A percentile compares a stretch with the other conserved stretches of the same genome.
phyloP scores from a whole-genome alignment of 2,797 vertebrate species.

The Smutsia temminckii region DNA sequence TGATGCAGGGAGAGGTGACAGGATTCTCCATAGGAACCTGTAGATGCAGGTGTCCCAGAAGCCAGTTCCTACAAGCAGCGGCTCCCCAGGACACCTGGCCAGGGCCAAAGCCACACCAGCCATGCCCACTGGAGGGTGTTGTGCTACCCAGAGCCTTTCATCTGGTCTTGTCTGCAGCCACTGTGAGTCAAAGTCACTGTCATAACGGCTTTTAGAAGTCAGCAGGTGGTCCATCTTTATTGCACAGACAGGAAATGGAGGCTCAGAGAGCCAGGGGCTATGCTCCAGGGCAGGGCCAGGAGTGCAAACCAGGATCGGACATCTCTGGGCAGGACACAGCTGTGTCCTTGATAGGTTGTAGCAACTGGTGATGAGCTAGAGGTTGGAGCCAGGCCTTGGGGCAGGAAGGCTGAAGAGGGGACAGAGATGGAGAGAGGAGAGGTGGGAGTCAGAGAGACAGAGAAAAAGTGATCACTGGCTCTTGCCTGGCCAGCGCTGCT shows the following conservation, averaged over 20 bases:
- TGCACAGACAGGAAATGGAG: background rate
- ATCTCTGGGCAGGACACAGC: background rate
- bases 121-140: fast-evolving
- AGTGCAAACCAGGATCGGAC: background rate
- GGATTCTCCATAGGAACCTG: background rate
- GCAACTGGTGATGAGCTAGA: background rate
- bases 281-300: background rate
- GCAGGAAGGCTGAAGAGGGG: background rate
- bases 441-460: background rate
- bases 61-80: background rate
- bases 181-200: background rate
- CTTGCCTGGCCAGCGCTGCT: background rate
- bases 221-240: background rate
- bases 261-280: background rate
- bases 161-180: background rate
- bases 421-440: background rate
- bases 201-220: background rate
- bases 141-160: background rate
- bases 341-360: background rate
- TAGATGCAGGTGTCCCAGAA: background rate
- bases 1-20: background rate
- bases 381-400: background rate
- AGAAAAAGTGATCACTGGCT: background rate
- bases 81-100: background rate
- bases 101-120: background rate